phyloP scores from a whole-genome alignment of 2,113 vertebrate genomes.

The Elachura formosa region DNA sequence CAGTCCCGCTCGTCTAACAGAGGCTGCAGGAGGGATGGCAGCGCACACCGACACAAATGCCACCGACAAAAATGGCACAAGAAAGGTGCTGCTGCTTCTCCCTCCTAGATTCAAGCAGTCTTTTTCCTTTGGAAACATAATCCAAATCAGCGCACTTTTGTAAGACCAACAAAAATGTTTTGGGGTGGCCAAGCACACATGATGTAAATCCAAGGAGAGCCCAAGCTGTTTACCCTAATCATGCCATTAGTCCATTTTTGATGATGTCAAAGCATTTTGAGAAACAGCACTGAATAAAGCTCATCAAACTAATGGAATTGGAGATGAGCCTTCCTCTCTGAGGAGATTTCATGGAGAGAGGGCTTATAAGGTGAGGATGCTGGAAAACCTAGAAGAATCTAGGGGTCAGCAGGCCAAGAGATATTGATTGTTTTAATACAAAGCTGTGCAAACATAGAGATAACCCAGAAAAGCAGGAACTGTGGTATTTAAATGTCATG shows the following conservation, averaged over 20 bases:
- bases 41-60: accelerated
- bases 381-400: not conserved
- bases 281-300: not conserved
- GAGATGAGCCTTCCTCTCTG: not conserved
- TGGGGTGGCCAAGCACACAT: not conserved
- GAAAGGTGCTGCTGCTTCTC: not conserved
- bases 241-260: not conserved
- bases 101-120: not conserved
- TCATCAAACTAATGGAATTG: not conserved
- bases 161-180: not conserved
- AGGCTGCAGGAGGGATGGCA: not conserved
- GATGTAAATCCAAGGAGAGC: not conserved
- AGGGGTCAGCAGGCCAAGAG: not conserved
- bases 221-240: not conserved
- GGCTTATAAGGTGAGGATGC: not conserved
- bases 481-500: not conserved
- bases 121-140: not conserved
- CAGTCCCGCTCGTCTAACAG: accelerated
- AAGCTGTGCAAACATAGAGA: not conserved
- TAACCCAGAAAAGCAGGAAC: not conserved
- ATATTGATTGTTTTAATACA: not conserved
- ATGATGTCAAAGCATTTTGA: not conserved
- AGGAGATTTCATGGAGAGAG: not conserved
- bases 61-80: not conserved
- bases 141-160: not conserved